These are phyloP conservation scores for Eupithecia subumbrata DNA, from an alignment of 2,888 invertebrate species.

Conservation along the genomic window DNA sequence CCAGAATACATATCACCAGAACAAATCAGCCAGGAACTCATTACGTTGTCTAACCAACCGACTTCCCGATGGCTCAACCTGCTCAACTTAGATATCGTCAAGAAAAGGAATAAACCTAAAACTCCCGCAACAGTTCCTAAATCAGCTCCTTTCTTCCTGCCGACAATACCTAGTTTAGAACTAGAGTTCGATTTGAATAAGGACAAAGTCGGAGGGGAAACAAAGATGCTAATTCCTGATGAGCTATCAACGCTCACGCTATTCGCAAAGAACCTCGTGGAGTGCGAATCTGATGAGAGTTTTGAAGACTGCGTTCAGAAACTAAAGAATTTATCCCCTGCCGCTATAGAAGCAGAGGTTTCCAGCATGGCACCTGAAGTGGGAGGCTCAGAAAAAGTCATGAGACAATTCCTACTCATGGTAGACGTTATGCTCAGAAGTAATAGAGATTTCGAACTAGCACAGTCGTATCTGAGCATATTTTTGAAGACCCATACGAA, in stretches of 20 bases:
- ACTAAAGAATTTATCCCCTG: constrained; percentile 89
- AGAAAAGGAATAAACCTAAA: constrained; percentile 95
- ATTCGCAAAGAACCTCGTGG: constrained; percentile 87
- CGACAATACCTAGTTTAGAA: constrained; percentile 93
- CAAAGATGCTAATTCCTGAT: constrained; percentile 83
- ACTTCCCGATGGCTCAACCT: constrained; percentile 96
- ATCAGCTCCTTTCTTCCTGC: constrained; percentile 97
- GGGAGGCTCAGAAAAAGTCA: constrained; percentile 87
- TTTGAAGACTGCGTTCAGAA: constrained; percentile 84
- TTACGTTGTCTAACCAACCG: constrained; percentile 93
- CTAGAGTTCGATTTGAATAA: constrained; percentile 90
- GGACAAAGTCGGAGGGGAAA: constrained; percentile 66
- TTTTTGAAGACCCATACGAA: constrained; percentile 92
- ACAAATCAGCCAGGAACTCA: constrained; percentile 89
- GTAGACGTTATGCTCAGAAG: constrained; percentile 88
- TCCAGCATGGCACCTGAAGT: constrained; percentile 89
- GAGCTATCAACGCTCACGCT: constrained; percentile 86
- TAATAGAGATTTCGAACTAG: constrained; percentile 94
- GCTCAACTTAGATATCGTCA: constrained; percentile 93
- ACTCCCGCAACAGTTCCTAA: constrained; percentile 92
- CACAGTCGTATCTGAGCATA: constrained; percentile 94
- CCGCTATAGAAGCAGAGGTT: constrained; percentile 94
- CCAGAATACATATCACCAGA: constrained; percentile 88
- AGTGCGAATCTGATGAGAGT: constrained; percentile 75
- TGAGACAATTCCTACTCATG: constrained; percentile 91